Evolutionary conservation across 2,797 vertebrate species (phyloP).

Genomic region (Thripadectes ignobilis): DNA sequence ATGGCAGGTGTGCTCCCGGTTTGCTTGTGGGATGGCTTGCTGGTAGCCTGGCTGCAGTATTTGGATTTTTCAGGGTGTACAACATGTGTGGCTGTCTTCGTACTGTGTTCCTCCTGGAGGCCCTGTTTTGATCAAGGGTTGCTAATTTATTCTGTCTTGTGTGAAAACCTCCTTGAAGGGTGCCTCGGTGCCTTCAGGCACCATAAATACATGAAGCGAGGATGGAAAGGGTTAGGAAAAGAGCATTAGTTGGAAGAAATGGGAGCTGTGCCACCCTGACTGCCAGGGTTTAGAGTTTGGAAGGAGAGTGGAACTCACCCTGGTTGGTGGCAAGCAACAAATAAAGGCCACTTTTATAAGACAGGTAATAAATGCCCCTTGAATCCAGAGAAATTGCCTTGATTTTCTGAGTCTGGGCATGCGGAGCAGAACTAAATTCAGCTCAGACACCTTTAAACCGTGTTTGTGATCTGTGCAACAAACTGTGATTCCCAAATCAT

Average conservation of each 20-base stretch:
- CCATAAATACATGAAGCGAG: fast-evolving
- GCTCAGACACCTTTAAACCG: background rate
- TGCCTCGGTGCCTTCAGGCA: background rate
- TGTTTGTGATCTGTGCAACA: background rate
- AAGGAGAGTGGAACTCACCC: background rate
- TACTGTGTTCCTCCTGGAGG: background rate
- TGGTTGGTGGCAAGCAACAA: background rate
- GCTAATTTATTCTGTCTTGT: background rate
- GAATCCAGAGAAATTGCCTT: background rate
- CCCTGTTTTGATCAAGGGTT: background rate
- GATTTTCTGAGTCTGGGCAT: background rate
- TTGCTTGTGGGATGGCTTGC: background rate
- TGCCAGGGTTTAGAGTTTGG: background rate
- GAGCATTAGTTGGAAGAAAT: background rate
- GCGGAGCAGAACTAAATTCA: background rate
- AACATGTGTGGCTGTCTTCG: background rate
- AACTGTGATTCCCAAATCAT: background rate
- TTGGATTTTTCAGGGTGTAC: background rate
- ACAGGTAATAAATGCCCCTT: background rate
- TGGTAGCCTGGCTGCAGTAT: background rate
- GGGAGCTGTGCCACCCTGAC: background rate
- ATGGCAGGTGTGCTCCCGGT: background rate
- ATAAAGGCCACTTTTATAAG: background rate
- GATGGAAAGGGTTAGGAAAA: background rate
- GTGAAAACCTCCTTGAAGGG: conserved; percentile 9